These are phyloP conservation scores for Drosophila subsilvestris DNA, from an alignment of 2,888 invertebrate genomes.

Conservation along the genomic window DNA sequence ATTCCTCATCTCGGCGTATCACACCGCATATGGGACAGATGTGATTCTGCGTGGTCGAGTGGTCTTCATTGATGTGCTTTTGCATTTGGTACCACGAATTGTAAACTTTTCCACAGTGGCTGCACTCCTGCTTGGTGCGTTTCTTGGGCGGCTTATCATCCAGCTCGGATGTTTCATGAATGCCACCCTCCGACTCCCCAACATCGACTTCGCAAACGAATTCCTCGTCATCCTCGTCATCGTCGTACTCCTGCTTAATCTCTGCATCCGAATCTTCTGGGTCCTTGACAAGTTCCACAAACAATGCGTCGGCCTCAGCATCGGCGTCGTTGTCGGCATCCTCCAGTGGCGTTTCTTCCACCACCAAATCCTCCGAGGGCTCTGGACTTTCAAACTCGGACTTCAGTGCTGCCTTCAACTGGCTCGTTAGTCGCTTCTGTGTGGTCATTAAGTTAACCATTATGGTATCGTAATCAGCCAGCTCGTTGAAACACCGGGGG, in stretches of 20 bases:
- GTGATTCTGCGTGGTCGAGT: conserved; percentile 62
- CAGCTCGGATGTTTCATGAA: conserved; percentile 23
- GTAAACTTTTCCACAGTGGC: conserved; percentile 62
- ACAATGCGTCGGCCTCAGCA: conserved; percentile 65
- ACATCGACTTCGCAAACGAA: conserved; percentile 49
- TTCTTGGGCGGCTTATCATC: conserved; percentile 51
- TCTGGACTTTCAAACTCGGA: conserved; percentile 49
- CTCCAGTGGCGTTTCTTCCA: conserved; percentile 47
- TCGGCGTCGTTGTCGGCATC: conserved; percentile 51
- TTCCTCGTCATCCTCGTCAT: conserved; percentile 52
- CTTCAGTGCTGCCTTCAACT: conserved; percentile 71
- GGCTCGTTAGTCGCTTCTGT: conserved; percentile 75
- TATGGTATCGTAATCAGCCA: conserved; percentile 78
- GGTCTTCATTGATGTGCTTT: conserved; percentile 73
- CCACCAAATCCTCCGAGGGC: conserved; percentile 40
- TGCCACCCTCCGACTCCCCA: conserved; percentile 30
- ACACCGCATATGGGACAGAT: conserved; percentile 79
- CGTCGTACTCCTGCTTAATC: conserved; percentile 60
- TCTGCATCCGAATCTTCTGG: conserved; percentile 48
- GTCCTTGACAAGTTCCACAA: conserved; percentile 66
- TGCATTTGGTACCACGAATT: conserved; percentile 74
- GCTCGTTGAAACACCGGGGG: conserved; percentile 71
- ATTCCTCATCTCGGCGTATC: conserved; percentile 80
- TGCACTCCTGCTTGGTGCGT: conserved; percentile 63
- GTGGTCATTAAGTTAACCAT: conserved; percentile 80